A percentile compares a stretch with the other conserved stretches of the same genome.
These are phyloP conservation scores for Pseudomugil tenellus DNA, from an alignment of 2,797 vertebrate species.

Conservation along the genomic window DNA sequence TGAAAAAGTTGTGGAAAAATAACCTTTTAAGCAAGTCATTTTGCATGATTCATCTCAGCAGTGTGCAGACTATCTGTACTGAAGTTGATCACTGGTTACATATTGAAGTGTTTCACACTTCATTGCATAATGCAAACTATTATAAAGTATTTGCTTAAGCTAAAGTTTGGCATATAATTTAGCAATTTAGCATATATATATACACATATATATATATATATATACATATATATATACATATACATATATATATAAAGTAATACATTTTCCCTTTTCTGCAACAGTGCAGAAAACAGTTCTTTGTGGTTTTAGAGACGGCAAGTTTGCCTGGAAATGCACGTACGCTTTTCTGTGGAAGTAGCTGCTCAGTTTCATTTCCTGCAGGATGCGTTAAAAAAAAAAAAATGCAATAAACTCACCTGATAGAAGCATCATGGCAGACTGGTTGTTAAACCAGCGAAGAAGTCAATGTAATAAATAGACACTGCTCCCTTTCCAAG, in stretches of 20 bases:
- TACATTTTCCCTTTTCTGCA: background rate
- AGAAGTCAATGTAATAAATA: background rate
- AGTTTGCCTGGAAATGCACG: background rate
- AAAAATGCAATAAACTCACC: background rate
- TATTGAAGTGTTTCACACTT: background rate
- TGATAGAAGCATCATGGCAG: background rate
- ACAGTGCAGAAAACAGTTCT: background rate
- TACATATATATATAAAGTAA: background rate
- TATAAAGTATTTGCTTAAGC: too few species aligned
- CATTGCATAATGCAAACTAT: background rate
- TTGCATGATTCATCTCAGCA: background rate
- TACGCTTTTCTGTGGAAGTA: background rate
- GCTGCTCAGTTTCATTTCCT: conserved; percentile 23
- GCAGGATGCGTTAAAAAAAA: background rate
- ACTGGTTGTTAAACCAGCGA: background rate
- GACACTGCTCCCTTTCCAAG: background rate
- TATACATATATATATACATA: too few species aligned
- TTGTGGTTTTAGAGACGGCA: background rate
- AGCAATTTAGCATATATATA: too few species aligned
- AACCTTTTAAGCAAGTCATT: background rate
- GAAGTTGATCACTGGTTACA: background rate
- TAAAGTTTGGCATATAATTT: background rate
- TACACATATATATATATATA: too few species aligned
- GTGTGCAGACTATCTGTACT: background rate
- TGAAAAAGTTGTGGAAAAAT: background rate